Conservation (phyloP, 37 sponge, comb jelly and placozoan genomes). For the Diacarnus erythraeanus region DNA sequence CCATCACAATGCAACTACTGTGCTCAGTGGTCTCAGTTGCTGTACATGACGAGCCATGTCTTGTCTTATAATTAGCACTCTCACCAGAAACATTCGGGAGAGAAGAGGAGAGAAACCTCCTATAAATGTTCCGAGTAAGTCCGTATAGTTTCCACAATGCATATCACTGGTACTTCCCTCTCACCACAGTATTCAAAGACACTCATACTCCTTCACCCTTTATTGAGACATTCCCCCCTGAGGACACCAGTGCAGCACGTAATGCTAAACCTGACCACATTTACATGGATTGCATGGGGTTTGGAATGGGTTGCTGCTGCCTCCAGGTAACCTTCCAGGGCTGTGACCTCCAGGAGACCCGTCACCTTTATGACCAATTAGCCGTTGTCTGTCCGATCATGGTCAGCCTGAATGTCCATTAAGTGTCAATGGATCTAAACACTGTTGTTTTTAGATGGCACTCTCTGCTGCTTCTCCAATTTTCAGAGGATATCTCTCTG, state of each 20-base stretch:
- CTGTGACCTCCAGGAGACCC: slow-evolving; percentile 80
- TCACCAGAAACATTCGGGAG: slow-evolving; percentile 86
- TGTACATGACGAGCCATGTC: no score
- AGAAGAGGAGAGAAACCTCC: slow-evolving; percentile 85
- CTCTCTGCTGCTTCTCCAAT: slow-evolving; percentile 85
- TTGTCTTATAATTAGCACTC: slow-evolving; percentile 45
- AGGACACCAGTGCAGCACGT: slow-evolving; percentile 49
- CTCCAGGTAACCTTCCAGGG: slow-evolving; percentile 95
- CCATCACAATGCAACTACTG: no score
- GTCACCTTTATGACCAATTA: slow-evolving; percentile 92
- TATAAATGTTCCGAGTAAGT: slow-evolving; percentile 87
- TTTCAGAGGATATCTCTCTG: slow-evolving; percentile 84
- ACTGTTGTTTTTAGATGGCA: slow-evolving; percentile 56
- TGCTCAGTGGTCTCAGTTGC: no score
- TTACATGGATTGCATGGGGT: slow-evolving; percentile 96
- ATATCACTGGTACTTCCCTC: background rate
- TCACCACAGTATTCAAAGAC: slow-evolving; percentile 60
- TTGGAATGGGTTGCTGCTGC: slow-evolving; percentile 97
- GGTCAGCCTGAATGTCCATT: slow-evolving; percentile 33
- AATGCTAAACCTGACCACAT: slow-evolving; percentile 88
- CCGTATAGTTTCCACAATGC: background rate
- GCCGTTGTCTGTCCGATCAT: slow-evolving; percentile 85
- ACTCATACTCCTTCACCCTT: slow-evolving; percentile 66
- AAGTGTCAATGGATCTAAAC: no score
- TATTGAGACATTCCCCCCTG: slow-evolving; percentile 64